Conservation (phyloP, 2,888 invertebrate genomes). For the Heliconius cydno region DNA sequence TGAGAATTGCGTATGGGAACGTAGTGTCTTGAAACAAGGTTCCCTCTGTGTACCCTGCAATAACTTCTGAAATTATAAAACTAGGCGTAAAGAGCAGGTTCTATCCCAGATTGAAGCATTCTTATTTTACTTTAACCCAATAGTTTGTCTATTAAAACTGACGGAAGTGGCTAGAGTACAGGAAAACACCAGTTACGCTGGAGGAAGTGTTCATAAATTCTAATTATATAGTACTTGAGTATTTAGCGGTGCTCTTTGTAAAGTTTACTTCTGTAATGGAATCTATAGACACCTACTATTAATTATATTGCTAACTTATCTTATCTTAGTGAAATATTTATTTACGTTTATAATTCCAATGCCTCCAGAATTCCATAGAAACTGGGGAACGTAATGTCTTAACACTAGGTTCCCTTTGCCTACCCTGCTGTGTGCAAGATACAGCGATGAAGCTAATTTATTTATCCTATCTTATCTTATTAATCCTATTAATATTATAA, state of each 20-base stretch:
- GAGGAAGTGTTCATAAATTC: slow-evolving; percentile 16
- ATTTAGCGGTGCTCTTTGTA: neutral
- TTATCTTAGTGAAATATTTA: too few relatives aligned
- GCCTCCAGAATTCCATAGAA: too few relatives aligned
- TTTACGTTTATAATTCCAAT: too few relatives aligned
- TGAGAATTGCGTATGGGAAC: too few relatives aligned
- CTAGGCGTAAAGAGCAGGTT: too few relatives aligned
- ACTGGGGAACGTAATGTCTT: too few relatives aligned
- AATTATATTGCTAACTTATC: neutral
- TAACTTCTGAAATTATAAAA: neutral
- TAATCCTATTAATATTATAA: too few relatives aligned
- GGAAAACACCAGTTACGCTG: neutral
- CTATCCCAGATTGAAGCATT: too few relatives aligned
- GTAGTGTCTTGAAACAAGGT: too few relatives aligned
- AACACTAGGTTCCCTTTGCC: too few relatives aligned
- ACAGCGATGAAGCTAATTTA: neutral
- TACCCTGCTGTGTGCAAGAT: too few relatives aligned
- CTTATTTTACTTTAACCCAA: neutral
- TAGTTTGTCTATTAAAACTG: neutral
- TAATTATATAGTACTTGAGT: slow-evolving; percentile 19
- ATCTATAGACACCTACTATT: neutral
- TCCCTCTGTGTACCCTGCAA: neutral
- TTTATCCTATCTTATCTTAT: neutral
- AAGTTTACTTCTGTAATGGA: neutral
- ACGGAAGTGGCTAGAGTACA: neutral